phyloP scores from a whole-genome alignment of 2,797 vertebrate species.

The Selene dorsalis region DNA sequence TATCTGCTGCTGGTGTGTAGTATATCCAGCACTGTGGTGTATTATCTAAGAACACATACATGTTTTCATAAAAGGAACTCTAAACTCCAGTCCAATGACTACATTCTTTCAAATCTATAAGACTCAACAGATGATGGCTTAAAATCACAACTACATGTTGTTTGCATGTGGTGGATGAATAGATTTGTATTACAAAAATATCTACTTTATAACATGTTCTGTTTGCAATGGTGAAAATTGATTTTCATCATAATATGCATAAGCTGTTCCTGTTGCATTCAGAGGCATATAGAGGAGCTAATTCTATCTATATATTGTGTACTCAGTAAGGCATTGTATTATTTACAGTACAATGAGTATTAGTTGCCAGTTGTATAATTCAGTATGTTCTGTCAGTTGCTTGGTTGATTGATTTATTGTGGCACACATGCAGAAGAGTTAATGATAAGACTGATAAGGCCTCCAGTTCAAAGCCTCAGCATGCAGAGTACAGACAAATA shows the following conservation, averaged over 20 bases:
- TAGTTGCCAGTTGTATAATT: conserved; percentile 16
- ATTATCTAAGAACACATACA: conserved; percentile 16
- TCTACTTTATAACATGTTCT: conserved; percentile 18
- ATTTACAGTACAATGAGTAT: conserved; percentile 36
- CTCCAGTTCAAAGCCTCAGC: conserved; percentile 50
- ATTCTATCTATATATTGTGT: conserved; percentile 15
- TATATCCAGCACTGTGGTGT: conserved; percentile 13
- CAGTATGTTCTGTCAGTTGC: conserved; percentile 16
- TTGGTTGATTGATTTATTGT: conserved; percentile 25
- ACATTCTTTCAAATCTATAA: conserved; percentile 27
- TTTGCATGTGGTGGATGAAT: conserved; percentile 4
- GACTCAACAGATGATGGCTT: conserved; percentile 28
- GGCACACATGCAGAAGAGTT: conserved; percentile 49
- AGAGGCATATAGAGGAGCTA: conserved; percentile 21
- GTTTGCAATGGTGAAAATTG: conserved; percentile 21
- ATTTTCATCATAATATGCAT: conserved; percentile 22
- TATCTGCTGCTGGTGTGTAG: conserved; percentile 16
- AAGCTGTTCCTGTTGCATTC: conserved; percentile 46
- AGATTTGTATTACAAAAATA: conserved; percentile 60
- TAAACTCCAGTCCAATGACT: not conserved
- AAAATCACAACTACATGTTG: conserved; percentile 14
- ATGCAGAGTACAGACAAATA: conserved; percentile 57
- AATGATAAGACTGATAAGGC: conserved; percentile 11
- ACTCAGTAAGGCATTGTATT: conserved; percentile 55
- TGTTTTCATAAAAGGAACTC: not conserved